Evolutionary conservation across 2,888 invertebrate genomes (phyloP).

Genomic region (Cenopis cana): DNA sequence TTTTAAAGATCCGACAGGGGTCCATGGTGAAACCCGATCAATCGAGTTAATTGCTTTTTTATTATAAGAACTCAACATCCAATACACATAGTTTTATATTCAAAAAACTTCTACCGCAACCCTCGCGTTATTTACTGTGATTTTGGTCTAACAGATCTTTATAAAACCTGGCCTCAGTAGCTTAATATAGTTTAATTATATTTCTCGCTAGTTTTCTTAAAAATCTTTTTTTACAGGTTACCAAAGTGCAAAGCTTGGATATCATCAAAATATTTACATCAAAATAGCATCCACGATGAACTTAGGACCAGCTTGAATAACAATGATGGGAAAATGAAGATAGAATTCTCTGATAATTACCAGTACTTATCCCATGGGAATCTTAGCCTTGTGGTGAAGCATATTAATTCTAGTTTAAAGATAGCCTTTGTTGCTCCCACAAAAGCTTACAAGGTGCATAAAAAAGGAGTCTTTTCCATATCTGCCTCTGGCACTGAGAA

Average conservation of each 20-base stretch:
- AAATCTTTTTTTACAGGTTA: slow-evolving; percentile 65
- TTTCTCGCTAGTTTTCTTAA: not conserved
- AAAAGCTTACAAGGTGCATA: slow-evolving; percentile 76
- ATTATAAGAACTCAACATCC: too few species aligned
- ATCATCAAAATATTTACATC: slow-evolving; percentile 75
- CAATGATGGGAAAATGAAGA: slow-evolving; percentile 73
- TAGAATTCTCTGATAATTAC: slow-evolving; percentile 70
- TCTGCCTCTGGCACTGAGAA: slow-evolving; percentile 85
- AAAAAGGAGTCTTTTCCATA: slow-evolving; percentile 84
- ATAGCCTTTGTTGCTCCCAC: slow-evolving; percentile 82
- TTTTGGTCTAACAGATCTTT: too few species aligned
- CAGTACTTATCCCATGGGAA: slow-evolving; percentile 72
- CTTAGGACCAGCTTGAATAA: slow-evolving; percentile 64
- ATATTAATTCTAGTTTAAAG: slow-evolving; percentile 70
- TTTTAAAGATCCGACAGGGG: too few species aligned
- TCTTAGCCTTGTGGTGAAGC: slow-evolving; percentile 75
- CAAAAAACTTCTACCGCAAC: too few species aligned
- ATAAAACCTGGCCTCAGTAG: too few species aligned
- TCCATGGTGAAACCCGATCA: too few species aligned
- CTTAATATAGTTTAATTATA: too few species aligned
- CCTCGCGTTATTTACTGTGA: too few species aligned
- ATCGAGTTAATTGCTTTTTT: too few species aligned
- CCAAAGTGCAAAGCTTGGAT: slow-evolving; percentile 80
- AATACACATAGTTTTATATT: too few species aligned
- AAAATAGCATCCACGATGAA: slow-evolving; percentile 73